phyloP scores from a whole-genome alignment of 2,888 invertebrate species.

The Pheosia gnoma region DNA sequence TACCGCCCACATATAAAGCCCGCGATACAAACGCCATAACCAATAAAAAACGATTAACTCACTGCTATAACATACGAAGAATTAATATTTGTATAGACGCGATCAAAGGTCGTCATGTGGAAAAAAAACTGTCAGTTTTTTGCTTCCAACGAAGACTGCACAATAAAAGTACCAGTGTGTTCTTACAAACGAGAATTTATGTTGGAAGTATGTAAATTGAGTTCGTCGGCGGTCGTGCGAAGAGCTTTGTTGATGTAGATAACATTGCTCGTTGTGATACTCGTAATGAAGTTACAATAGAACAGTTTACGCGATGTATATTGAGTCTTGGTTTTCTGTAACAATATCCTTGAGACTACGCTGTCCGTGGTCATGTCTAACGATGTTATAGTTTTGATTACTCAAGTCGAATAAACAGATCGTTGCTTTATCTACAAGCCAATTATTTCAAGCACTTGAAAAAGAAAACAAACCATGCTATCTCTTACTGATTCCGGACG shows the following conservation, averaged over 20 bases:
- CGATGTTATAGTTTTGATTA: slow-evolving; percentile 5
- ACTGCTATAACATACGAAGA: slow-evolving; percentile 62
- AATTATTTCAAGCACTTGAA: no score
- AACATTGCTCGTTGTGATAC: slow-evolving; percentile 50
- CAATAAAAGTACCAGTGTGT: slow-evolving; percentile 82
- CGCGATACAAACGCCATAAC: slow-evolving; percentile 53
- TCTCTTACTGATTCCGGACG: no score
- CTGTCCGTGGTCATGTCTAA: background rate
- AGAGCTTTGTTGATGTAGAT: slow-evolving; percentile 51
- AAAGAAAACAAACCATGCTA: no score
- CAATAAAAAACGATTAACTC: slow-evolving; percentile 70
- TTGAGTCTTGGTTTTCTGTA: slow-evolving; percentile 27
- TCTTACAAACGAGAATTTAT: slow-evolving; percentile 84
- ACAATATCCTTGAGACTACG: background rate
- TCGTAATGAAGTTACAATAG: slow-evolving; percentile 47
- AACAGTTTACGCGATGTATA: slow-evolving; percentile 55
- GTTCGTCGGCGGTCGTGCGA: slow-evolving; percentile 61
- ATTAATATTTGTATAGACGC: slow-evolving; percentile 78
- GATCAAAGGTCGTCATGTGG: slow-evolving; percentile 71
- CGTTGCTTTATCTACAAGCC: background rate
- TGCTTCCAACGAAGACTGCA: slow-evolving; percentile 70
- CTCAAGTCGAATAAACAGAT: background rate
- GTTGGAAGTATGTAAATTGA: slow-evolving; percentile 78
- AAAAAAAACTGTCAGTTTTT: slow-evolving; percentile 70
- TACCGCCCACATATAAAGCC: slow-evolving; percentile 61